Percentiles rank a stretch among this genome's conserved stretches.
Conservation (phyloP, 2,113 vertebrate species). For the Salvelinus alpinus region DNA sequence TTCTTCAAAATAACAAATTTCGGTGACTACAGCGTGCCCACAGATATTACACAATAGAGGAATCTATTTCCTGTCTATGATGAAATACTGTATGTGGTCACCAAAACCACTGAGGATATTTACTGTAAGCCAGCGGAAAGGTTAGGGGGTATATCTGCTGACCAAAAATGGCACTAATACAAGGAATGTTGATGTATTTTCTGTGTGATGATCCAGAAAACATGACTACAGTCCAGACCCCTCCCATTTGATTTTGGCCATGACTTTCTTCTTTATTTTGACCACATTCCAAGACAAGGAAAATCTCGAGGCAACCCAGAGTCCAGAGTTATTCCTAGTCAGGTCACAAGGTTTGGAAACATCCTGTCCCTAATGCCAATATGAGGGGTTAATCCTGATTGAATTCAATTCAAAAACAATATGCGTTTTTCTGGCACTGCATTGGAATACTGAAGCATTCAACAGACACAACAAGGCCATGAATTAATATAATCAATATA, state of each 20-base stretch:
- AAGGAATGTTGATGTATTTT: background rate
- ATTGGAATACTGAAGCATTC: constrained; percentile 64
- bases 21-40: too few species aligned
- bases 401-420: constrained; percentile 46
- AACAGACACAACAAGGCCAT: constrained; percentile 68
- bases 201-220: background rate
- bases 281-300: too few species aligned
- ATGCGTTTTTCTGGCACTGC: constrained; percentile 67
- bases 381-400: too few species aligned
- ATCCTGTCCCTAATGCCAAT: too few species aligned
- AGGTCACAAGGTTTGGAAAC: too few species aligned
- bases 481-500: constrained; percentile 69
- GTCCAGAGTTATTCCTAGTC: constrained; percentile 69
- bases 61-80: too few species aligned
- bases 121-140: background rate
- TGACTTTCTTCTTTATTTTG: too few species aligned
- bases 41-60: too few species aligned
- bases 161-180: background rate
- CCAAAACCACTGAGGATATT: too few species aligned
- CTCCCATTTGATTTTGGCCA: too few species aligned
- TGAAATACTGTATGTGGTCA: too few species aligned
- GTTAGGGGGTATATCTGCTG: background rate
- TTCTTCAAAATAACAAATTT: background rate
- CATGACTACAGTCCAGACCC: background rate
- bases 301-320: too few species aligned